Percentiles rank a stretch among this genome's conserved stretches.
Evolutionary conservation across 2,888 invertebrate genomes (phyloP).

Genomic region (Halictus ligatus): DNA sequence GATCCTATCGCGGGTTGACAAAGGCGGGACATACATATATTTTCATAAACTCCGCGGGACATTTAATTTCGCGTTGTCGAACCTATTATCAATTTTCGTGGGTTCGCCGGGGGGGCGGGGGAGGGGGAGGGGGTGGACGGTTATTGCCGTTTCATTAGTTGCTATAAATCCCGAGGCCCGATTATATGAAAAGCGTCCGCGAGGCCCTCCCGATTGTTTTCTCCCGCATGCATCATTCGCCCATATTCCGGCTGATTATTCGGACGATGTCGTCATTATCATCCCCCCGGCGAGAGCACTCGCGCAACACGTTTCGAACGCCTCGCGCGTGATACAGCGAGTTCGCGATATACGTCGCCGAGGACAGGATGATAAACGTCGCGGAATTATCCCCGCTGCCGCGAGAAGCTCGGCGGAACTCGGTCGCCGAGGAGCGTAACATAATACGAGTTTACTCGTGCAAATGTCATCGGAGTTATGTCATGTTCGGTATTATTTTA

Average conservation of each 20-base stretch:
- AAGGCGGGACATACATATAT: not conserved
- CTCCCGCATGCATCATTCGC: not conserved
- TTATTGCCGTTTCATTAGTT: conserved; percentile 4
- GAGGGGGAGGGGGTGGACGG: not conserved
- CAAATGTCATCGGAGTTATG: too few relatives aligned
- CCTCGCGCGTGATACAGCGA: conserved; percentile 25
- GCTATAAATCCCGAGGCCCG: not conserved
- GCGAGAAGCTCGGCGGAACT: too few relatives aligned
- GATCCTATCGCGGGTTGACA: not conserved
- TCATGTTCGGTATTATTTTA: too few relatives aligned
- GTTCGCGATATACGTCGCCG: too few relatives aligned
- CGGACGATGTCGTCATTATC: not conserved
- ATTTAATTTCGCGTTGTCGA: conserved; percentile 27
- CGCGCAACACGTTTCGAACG: conserved; percentile 8
- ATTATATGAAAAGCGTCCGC: conserved; percentile 32
- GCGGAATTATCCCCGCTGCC: too few relatives aligned
- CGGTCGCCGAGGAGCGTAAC: too few relatives aligned
- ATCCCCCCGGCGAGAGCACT: not conserved
- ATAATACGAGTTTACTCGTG: too few relatives aligned
- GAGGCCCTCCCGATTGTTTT: conserved; percentile 11
- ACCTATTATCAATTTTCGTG: conserved; percentile 33
- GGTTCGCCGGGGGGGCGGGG: too few relatives aligned
- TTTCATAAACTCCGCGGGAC: conserved; percentile 17
- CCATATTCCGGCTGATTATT: conserved; percentile 17
- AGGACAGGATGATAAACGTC: too few relatives aligned